Evolutionary conservation across 37 sponge, comb jelly and placozoan genomes (phyloP).

Genomic region (Halichondria panicea): DNA sequence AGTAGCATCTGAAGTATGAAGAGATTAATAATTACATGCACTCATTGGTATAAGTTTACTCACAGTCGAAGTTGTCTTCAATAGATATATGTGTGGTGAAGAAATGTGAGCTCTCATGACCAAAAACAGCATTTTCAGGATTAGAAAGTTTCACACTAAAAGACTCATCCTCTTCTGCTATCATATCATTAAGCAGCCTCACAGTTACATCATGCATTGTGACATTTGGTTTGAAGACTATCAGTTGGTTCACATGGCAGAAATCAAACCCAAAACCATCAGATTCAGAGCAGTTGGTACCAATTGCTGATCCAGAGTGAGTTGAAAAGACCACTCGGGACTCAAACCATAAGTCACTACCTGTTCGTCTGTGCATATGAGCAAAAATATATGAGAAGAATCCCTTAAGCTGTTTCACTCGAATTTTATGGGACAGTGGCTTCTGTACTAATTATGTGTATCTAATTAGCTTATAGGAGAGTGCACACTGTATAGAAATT

Average conservation of each 20-base stretch:
- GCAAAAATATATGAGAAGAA: background rate
- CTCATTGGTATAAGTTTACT: background rate
- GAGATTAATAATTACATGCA: background rate
- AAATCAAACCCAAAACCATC: conserved; percentile 12
- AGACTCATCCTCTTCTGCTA: conserved; percentile 20
- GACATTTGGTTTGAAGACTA: conserved; percentile 14
- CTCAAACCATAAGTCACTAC: conserved; percentile 18
- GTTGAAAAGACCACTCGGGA: conserved; percentile 15
- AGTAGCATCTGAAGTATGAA: conserved; percentile 7
- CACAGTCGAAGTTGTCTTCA: conserved; percentile 49
- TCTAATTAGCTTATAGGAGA: too few relatives aligned
- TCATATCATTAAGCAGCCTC: conserved; percentile 4
- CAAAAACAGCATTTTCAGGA: background rate
- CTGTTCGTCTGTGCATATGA: conserved; percentile 7
- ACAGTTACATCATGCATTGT: background rate
- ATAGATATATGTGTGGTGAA: too few relatives aligned
- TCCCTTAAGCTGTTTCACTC: too few relatives aligned
- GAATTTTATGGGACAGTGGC: too few relatives aligned
- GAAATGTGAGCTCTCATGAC: background rate
- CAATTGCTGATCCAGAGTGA: background rate
- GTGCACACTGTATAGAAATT: background rate
- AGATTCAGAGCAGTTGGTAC: background rate
- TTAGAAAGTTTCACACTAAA: conserved; percentile 10
- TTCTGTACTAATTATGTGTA: too few relatives aligned
- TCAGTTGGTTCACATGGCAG: background rate